Percentiles rank a stretch among this genome's conserved stretches.
Evolutionary conservation across 1,140 invertebrate genomes (phyloP).

Genomic region (Reticulitermes speratus): DNA sequence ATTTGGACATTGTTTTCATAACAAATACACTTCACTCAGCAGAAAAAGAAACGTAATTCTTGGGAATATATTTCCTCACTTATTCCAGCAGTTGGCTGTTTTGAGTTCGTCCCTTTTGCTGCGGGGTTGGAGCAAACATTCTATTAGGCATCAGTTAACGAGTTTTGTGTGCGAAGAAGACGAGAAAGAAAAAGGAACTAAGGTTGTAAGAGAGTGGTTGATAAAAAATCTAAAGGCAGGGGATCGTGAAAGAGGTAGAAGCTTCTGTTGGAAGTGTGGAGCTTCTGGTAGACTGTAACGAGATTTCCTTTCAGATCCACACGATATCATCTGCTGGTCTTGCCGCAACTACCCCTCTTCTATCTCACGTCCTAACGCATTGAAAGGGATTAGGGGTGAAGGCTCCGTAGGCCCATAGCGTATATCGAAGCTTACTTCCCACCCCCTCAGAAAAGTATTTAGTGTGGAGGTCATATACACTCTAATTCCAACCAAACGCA

Average conservation of each 20-base stretch:
- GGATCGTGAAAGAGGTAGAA: background rate
- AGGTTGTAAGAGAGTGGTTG: background rate
- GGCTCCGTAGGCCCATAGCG: background rate
- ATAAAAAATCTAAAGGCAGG: background rate
- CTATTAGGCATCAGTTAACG: conserved; percentile 12
- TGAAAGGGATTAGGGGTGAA: background rate
- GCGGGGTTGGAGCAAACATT: background rate
- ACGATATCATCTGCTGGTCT: background rate
- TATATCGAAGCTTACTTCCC: background rate
- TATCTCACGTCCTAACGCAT: background rate
- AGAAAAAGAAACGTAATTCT: no score
- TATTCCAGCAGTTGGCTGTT: background rate
- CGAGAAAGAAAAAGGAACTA: background rate
- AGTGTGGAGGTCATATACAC: background rate
- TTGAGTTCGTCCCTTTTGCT: background rate
- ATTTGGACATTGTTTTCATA: no score
- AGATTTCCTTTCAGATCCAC: conserved; percentile 15
- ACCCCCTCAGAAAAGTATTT: background rate
- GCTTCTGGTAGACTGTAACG: background rate
- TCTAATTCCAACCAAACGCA: background rate
- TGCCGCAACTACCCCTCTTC: background rate
- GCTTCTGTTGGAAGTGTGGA: background rate
- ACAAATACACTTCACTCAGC: no score
- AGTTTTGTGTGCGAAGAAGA: background rate
- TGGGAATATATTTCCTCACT: background rate